Base-by-base conservation (phyloP, 2,888 invertebrate genomes). In the Sthenelais limicola region DNA sequence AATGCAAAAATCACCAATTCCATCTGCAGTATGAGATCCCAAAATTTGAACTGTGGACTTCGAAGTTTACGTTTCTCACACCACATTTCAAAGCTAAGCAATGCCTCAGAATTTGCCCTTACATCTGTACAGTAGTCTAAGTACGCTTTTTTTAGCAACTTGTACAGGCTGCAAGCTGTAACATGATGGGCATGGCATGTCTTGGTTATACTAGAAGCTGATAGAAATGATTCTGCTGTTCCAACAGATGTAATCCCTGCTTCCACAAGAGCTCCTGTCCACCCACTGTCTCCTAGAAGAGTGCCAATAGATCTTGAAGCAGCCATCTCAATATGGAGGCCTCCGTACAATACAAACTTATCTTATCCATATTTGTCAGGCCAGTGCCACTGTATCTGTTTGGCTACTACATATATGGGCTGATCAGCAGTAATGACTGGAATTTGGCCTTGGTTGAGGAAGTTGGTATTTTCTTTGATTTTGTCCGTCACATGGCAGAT, bases 251-350 rank as follows among this genome's bases (percentile, higher is more conserved):
- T 75, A 30, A 80, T 67, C 21, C 68, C 74, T 54, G 79, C 77
- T 47, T 77, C 73, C 7, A 75, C 74, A 7, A 80, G 66, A 32
- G 73, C 74, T 15, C 62, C 48, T 51, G 76, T 76, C 79, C 77
- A 78, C 3, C 82, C 83, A 74, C 78, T 80, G 30, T 73, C 79
- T 26, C 79, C 52, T 7, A 83, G 71, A 51, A 75, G 73, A 49
- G 73, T 71, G 12, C 82, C 82, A 21, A 82, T 35, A 2, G 77
- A 73, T 62, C 75, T 80, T 69, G 81, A 68, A 18, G 77, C 72
- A 15, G 81, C 80, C 77, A 82, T 80, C 67, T 84, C 82, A 62
- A 80, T 82, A 72, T 84, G 83, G 43, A 84, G 74, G 18, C 83
- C 83, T 9, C 82, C 83, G 52, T 83, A 74, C 78, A 83, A 78